Evolutionary conservation across 2,888 invertebrate genomes (phyloP).

Genomic region (Polymixis lichenea): DNA sequence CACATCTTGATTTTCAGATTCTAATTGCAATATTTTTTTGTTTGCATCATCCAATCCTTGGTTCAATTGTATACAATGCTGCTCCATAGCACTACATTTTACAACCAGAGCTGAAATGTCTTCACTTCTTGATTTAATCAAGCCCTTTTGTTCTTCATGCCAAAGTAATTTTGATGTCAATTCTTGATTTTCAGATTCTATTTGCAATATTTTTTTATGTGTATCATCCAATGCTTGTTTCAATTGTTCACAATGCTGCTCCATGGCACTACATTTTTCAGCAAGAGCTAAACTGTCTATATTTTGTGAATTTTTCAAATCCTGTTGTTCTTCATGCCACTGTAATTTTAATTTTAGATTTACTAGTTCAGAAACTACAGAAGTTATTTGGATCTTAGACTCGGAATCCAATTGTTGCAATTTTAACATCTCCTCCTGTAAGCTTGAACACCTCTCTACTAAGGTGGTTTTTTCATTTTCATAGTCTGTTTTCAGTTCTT

Average conservation of each 20-base stretch:
- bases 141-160: conserved; percentile 69
- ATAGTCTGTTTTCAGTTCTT: conserved; percentile 72
- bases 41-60: conserved; percentile 80
- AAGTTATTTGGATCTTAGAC: conserved; percentile 67
- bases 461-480: conserved; percentile 68
- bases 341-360: conserved; percentile 64
- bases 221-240: conserved; percentile 80
- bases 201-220: conserved; percentile 80
- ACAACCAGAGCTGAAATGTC: conserved; percentile 70
- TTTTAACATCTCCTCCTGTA: conserved; percentile 71
- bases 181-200: conserved; percentile 65
- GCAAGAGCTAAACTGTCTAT: conserved; percentile 66
- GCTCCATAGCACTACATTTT: conserved; percentile 74
- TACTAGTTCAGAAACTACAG: conserved; percentile 74
- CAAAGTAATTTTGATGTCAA: conserved; percentile 65
- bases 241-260: conserved; percentile 77
- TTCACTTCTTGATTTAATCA: conserved; percentile 54
- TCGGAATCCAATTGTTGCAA: conserved; percentile 71
- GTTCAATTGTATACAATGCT: conserved; percentile 76
- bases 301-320: conserved; percentile 55
- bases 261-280: conserved; percentile 74
- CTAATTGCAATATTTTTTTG: conserved; percentile 79
- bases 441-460: conserved; percentile 62
- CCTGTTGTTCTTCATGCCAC: conserved; percentile 70
- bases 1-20: conserved; percentile 55